A percentile compares a stretch with the other conserved stretches of the same genome.
Evolutionary conservation across 2,797 vertebrate species (phyloP).

Genomic region (Telmatherina bonti): DNA sequence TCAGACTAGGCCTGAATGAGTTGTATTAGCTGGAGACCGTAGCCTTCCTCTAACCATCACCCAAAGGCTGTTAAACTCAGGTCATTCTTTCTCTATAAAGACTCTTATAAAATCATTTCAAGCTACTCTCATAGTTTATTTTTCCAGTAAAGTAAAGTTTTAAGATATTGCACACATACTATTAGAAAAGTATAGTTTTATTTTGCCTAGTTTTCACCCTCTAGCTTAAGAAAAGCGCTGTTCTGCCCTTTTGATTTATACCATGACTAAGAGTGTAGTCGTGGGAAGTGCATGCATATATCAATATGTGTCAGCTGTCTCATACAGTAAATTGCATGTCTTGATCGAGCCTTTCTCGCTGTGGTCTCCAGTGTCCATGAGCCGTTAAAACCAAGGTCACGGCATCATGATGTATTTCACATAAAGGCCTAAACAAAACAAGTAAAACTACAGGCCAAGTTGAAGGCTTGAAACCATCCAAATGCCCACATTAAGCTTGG

Average conservation of each 20-base stretch:
- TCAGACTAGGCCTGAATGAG: constrained; percentile 52
- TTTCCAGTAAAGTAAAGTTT: constrained; percentile 29
- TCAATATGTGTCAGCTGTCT: constrained; percentile 66
- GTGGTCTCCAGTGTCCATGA: constrained; percentile 62
- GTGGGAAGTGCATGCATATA: constrained; percentile 73
- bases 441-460: constrained; percentile 18
- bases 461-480: constrained; percentile 18
- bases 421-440: constrained; percentile 31
- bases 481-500: constrained; percentile 27
- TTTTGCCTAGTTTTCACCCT: constrained; percentile 32
- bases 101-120: constrained; percentile 9
- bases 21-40: constrained; percentile 44
- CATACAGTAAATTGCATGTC: constrained; percentile 67
- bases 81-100: constrained; percentile 14
- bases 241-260: constrained; percentile 69
- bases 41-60: constrained; percentile 39
- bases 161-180: neutral
- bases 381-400: constrained; percentile 71
- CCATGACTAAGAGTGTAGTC: constrained; percentile 54
- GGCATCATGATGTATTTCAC: constrained; percentile 41
- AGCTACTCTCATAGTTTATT: constrained; percentile 22
- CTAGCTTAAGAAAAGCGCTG: constrained; percentile 33
- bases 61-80: constrained; percentile 36
- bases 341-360: constrained; percentile 44
- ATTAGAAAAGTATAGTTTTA: neutral